A percentile compares a stretch with the other conserved stretches of the same genome.
Conservation (phyloP, 2,113 vertebrate genomes). For the Alligator sinensis region DNA sequence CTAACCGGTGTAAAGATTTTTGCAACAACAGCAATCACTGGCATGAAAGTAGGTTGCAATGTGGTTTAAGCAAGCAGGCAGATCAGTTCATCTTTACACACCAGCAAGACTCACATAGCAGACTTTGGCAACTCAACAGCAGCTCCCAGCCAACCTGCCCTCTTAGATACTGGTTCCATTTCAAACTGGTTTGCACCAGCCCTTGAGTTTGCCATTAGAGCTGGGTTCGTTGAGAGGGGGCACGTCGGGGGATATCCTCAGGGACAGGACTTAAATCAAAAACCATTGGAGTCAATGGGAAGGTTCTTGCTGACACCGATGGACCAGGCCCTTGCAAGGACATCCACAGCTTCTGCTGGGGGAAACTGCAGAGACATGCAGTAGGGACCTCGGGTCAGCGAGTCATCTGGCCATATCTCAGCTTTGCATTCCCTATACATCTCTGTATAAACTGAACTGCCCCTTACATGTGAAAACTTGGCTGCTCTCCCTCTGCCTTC, state of each 20-base stretch:
- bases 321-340: background rate
- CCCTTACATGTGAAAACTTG: background rate
- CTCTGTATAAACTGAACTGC: background rate
- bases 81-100: too few relatives aligned
- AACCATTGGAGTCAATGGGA: background rate
- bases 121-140: background rate
- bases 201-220: background rate
- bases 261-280: background rate
- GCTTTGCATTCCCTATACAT: background rate
- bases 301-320: background rate
- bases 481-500: background rate
- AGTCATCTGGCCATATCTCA: background rate
- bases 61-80: background rate
- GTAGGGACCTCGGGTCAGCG: background rate
- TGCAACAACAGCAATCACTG: background rate
- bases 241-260: background rate
- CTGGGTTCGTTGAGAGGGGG: background rate
- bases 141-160: background rate
- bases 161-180: background rate
- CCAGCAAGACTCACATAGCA: background rate
- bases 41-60: background rate
- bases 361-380: fast-evolving
- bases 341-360: fast-evolving
- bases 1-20: background rate
- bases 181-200: background rate